phyloP scores from a whole-genome alignment of 2,888 invertebrate species.

The Aporophyla lueneburgensis region DNA sequence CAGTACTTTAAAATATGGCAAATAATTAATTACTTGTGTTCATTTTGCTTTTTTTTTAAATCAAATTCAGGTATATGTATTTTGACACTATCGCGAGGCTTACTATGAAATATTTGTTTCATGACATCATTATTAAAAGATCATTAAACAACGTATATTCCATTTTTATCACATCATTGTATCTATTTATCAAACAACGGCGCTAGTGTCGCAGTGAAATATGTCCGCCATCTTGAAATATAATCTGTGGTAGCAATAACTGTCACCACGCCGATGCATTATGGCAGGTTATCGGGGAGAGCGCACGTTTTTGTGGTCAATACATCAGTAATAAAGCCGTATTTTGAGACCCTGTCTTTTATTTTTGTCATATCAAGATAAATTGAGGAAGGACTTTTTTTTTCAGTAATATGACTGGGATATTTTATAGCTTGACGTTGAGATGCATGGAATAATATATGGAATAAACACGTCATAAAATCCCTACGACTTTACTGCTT shows the following conservation, averaged over 20 bases:
- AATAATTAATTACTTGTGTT: background rate
- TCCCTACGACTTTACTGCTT: background rate
- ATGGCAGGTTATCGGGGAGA: conserved; percentile 51
- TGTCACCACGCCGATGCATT: conserved; percentile 71
- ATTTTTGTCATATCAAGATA: conserved; percentile 49
- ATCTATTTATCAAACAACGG: conserved; percentile 30
- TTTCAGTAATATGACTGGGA: background rate
- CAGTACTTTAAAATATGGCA: background rate
- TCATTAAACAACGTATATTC: background rate
- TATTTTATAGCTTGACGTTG: conserved; percentile 7
- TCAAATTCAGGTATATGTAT: no score
- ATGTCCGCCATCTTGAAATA: conserved; percentile 75
- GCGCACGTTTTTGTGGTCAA: conserved; percentile 59
- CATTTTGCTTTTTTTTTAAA: no score
- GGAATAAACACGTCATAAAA: background rate
- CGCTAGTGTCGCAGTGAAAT: conserved; percentile 60
- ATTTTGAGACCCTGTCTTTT: conserved; percentile 35
- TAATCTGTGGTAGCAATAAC: conserved; percentile 76
- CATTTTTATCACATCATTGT: background rate
- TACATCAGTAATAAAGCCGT: conserved; percentile 56
- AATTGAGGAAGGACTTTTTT: conserved; percentile 23
- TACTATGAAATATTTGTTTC: background rate
- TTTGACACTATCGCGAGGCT: background rate
- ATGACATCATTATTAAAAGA: background rate
- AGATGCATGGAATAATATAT: background rate